A percentile compares a stretch with the other conserved stretches of the same genome.
phyloP scores from a whole-genome alignment of 37 sponge, comb jelly and placozoan species.

The Haliclona indistincta region DNA sequence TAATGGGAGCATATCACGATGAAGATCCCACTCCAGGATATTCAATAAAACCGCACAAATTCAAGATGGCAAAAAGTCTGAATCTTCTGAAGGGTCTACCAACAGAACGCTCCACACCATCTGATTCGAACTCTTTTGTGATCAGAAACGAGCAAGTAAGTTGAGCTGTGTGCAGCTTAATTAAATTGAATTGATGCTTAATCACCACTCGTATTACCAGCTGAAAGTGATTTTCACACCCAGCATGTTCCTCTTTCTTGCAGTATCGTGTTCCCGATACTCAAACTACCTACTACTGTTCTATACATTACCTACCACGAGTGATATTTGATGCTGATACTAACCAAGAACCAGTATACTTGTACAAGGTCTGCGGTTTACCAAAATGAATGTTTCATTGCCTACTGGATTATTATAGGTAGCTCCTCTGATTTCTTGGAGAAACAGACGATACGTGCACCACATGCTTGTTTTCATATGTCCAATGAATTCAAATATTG shows the following conservation, averaged over 20 bases:
- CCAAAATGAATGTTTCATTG: too few relatives aligned
- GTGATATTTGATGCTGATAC: slow-evolving; percentile 35
- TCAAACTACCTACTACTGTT: slow-evolving; percentile 68
- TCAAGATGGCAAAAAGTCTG: slow-evolving; percentile 7
- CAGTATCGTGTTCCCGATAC: slow-evolving; percentile 36
- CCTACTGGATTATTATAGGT: too few relatives aligned
- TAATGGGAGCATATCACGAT: too few relatives aligned
- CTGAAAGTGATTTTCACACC: too few relatives aligned
- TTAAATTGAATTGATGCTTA: too few relatives aligned
- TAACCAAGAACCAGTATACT: too few relatives aligned
- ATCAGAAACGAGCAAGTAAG: slow-evolving; percentile 25
- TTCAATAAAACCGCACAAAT: neutral
- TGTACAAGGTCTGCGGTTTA: too few relatives aligned
- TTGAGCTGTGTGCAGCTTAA: too few relatives aligned
- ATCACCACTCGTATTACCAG: too few relatives aligned
- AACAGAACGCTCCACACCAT: slow-evolving; percentile 5
- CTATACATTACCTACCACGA: slow-evolving; percentile 7
- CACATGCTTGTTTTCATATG: slow-evolving; percentile 63
- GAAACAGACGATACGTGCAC: slow-evolving; percentile 33
- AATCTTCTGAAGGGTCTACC: slow-evolving; percentile 33
- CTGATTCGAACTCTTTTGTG: neutral
- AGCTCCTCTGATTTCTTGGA: slow-evolving; percentile 11
- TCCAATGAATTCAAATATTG: slow-evolving; percentile 11
- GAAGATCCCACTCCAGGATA: neutral
- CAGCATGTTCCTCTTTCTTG: too few relatives aligned